Base-by-base conservation (phyloP, 2,797 vertebrate genomes). In the Mormyrus proboscirostris region DNA sequence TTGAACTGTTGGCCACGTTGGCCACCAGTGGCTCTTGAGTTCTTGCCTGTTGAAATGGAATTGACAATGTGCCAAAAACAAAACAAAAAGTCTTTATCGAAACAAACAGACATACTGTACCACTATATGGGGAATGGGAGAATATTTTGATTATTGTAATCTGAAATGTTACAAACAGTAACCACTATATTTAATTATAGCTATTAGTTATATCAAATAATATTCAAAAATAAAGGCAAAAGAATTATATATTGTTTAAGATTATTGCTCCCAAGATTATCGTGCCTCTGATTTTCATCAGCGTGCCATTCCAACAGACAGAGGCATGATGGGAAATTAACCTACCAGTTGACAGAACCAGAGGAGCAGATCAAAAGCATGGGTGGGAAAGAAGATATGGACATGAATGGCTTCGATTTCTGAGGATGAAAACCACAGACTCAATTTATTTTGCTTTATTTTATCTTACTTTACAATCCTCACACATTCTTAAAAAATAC, bases 1-100 rank as follows among this genome's bases (percentile, higher is more conserved):
- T 95, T 95, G 94, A 95, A 93, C 95, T 95, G 94, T 95, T 95
- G 94, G 94, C 94, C 89, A 92, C 38, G 0, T 79, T 79, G 38
- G 14, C 10, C 19, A 79, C 38, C 73, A 94, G 94, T 94, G 94
- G 93, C 93, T 94, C 93, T 93, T 93, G 93, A 95, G 95, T 94
- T 73, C 65, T 73, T 73, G 29, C 94, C 93, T 95, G 95, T 95
- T 41, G 7, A 79, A 79, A 79, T 79, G 25, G 29, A 44, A 79
- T 44, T 41, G 33, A 19, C 33, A 41, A 41, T 41, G 14, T 76
- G 10, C 33, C 9, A 29, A 9, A 65, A 73, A 44, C n/a, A 41
- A 44, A 79, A 19, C 4, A 19, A 69, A 76, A 41, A 38, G 33
- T 2, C 38, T 19, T 79, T 9, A 79, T 44, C 41, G 38, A 44